Base-by-base conservation (phyloP, 35 echinoderm and acorn worm genomes). In the Lytechinus variegatus region DNA sequence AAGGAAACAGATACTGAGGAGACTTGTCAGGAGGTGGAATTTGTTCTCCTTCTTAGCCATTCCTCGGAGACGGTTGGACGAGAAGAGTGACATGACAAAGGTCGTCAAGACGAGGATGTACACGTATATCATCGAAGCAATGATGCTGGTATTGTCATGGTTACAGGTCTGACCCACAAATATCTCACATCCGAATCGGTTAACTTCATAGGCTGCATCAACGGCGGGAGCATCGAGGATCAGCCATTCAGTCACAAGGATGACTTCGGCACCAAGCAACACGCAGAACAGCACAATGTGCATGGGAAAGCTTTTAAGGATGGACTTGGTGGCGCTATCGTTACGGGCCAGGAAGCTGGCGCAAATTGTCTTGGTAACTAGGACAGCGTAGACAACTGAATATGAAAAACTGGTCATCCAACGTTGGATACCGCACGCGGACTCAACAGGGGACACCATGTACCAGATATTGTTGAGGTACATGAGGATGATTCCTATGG, bases 361-460 rank as follows among this genome's bases (percentile, higher is more conserved):
- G 11, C 52, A 27, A n/a, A 93, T 8, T 56, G 92, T 54, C 55
- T 93, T 93, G 92, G 92, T 93, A 4, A 54, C 92, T 5, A 93
- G 52, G 54, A 54, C 92, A 27, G 92, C 92, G 53, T 93, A 93
- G 92, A 93, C 92, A 6, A 93, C 54, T 11, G 92, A 33, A 27
- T 93, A 93, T 53, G 92, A 93, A 54, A 93, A 93, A 10, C 92
- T 93, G 92, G 92, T 93, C 92, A 93, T 54, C 92, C 52, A 54
- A 16, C 92, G 92, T 57, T 27, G 92, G 29, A 93, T 10, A 28
- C 92, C 92, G 28, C 92, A 93, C 52, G 24, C 52, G 4, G 92
- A 55, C 27, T 54, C 53, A 53, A 27, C 52, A 55, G 92, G 92
- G 9, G 55, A 54, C 92, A 93, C 92, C 92, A 93, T 93, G 92